Evolutionary conservation across 2,888 invertebrate species (phyloP).

Genomic region (Parnassius orleans): DNA sequence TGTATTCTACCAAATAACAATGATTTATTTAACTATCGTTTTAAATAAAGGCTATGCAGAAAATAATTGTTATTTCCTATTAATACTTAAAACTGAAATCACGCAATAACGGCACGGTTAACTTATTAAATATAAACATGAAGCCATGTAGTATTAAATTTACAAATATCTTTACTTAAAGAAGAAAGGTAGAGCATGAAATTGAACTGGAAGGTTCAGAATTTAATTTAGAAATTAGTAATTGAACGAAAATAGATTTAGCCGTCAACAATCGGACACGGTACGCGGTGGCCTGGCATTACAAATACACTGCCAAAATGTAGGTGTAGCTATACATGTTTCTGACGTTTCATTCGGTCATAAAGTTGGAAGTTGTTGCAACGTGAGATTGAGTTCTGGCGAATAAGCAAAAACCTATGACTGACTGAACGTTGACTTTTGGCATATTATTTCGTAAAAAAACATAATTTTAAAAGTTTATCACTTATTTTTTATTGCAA

Average conservation of each 20-base stretch:
- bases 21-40: too few relatives aligned
- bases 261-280: conserved; percentile 23
- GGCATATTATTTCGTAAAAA: too few relatives aligned
- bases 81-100: too few relatives aligned
- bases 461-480: too few relatives aligned
- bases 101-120: too few relatives aligned
- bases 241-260: conserved; percentile 25
- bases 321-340: conserved; percentile 33
- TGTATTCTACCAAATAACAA: too few relatives aligned
- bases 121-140: too few relatives aligned
- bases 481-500: too few relatives aligned
- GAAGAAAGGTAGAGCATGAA: neutral
- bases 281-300: conserved; percentile 25
- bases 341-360: conserved; percentile 36
- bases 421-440: neutral
- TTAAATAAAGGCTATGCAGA: too few relatives aligned
- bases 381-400: conserved; percentile 25
- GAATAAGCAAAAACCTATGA: conserved; percentile 23
- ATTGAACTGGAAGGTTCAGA: conserved; percentile 11
- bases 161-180: too few relatives aligned
- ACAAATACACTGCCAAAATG: conserved; percentile 31
- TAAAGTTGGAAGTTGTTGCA: conserved; percentile 35
- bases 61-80: too few relatives aligned
- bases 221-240: conserved; percentile 23
- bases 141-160: too few relatives aligned